Evolutionary conservation across 2,888 invertebrate species (phyloP).

Genomic region (Thereva nobilitata): DNA sequence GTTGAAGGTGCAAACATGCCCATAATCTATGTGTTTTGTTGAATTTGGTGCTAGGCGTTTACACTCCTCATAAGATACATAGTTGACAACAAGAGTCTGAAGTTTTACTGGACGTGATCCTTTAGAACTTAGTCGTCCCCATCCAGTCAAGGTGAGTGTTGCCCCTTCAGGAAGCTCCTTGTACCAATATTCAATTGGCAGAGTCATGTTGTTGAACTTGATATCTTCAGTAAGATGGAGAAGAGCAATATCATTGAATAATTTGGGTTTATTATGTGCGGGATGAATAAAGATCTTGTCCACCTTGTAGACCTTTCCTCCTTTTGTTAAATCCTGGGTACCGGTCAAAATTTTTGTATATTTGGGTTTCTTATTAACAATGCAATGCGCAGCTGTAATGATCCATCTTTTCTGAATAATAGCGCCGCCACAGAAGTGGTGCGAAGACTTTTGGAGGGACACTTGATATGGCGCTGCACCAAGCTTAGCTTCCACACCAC

Average conservation of each 20-base stretch:
- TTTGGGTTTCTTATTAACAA: slow-evolving; percentile 48
- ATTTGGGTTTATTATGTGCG: slow-evolving; percentile 46
- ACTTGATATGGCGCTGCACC: slow-evolving; percentile 50
- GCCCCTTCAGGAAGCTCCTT: too few relatives aligned
- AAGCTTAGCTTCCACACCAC: not conserved
- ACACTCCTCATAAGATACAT: too few relatives aligned
- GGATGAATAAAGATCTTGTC: slow-evolving; percentile 48
- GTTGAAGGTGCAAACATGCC: too few relatives aligned
- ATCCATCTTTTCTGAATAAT: slow-evolving; percentile 51
- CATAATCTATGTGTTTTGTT: too few relatives aligned
- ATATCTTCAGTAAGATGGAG: slow-evolving; percentile 63
- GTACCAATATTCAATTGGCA: slow-evolving; percentile 46
- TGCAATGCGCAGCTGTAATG: slow-evolving; percentile 54
- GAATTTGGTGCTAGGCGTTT: too few relatives aligned
- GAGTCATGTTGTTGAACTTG: slow-evolving; percentile 61
- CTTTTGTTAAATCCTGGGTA: slow-evolving; percentile 49
- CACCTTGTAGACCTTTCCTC: slow-evolving; percentile 41
- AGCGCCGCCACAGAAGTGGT: slow-evolving; percentile 53
- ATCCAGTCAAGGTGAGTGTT: slow-evolving; percentile 57
- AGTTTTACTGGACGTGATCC: too few relatives aligned
- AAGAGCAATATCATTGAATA: slow-evolving; percentile 70
- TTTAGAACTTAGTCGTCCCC: slow-evolving; percentile 60
- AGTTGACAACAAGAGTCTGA: too few relatives aligned
- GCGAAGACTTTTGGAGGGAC: slow-evolving; percentile 51
- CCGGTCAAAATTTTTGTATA: slow-evolving; percentile 49